Percentiles rank a stretch among this genome's conserved stretches.
Evolutionary conservation across 2,888 invertebrate genomes (phyloP).

Genomic region (Leptinotarsa juncta): DNA sequence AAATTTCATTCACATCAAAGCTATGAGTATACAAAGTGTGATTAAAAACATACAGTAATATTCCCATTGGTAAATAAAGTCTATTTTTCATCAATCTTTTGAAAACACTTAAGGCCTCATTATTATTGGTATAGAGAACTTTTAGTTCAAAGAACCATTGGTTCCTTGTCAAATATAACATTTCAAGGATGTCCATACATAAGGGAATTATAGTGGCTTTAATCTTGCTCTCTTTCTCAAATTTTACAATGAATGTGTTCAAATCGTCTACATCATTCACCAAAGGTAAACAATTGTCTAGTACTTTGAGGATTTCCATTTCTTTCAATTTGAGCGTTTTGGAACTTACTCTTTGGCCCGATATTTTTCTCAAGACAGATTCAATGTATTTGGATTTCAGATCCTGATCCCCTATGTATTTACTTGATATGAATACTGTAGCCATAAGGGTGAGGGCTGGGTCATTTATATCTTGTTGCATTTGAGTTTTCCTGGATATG

Average conservation of each 20-base stretch:
- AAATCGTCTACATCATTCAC: conserved; percentile 57
- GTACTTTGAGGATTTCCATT: conserved; percentile 53
- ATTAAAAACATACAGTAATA: conserved; percentile 54
- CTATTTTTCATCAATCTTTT: conserved; percentile 53
- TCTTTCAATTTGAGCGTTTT: conserved; percentile 51
- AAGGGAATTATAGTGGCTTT: conserved; percentile 51
- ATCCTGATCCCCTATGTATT: conserved; percentile 56
- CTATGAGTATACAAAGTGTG: conserved; percentile 53
- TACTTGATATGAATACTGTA: conserved; percentile 56
- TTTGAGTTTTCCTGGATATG: conserved; percentile 48
- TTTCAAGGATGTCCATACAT: conserved; percentile 55
- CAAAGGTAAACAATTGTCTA: conserved; percentile 55
- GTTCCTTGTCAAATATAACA: conserved; percentile 52
- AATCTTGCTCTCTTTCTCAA: conserved; percentile 53
- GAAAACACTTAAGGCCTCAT: conserved; percentile 52
- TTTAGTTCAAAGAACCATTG: conserved; percentile 55
- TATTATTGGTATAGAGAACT: conserved; percentile 51
- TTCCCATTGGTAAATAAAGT: conserved; percentile 57
- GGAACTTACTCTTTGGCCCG: conserved; percentile 46
- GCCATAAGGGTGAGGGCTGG: conserved; percentile 51
- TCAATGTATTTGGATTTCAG: conserved; percentile 50
- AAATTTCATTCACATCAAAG: conserved; percentile 48
- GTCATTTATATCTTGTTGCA: conserved; percentile 50
- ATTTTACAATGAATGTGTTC: conserved; percentile 56
- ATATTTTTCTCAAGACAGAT: conserved; percentile 51